phyloP scores from a whole-genome alignment of 2,797 vertebrate genomes.

The Danio choprae region DNA sequence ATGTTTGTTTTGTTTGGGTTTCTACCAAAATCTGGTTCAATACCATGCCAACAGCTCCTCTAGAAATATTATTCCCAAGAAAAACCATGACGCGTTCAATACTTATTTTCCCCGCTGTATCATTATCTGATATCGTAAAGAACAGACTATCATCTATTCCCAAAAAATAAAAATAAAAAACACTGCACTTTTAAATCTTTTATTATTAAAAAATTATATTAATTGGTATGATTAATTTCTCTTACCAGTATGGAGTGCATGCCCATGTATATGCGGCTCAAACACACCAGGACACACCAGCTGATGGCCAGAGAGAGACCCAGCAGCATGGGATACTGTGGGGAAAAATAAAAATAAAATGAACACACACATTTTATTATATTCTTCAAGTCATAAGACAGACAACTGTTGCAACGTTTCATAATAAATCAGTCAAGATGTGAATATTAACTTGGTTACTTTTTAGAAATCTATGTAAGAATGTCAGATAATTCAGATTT shows the following conservation, averaged over 20 bases:
- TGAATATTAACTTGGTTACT: neutral
- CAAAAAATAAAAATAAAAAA: neutral
- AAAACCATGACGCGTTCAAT: no score
- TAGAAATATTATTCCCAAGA: no score
- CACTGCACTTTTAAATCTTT: neutral
- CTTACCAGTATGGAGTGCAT: conserved; percentile 99
- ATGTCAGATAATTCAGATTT: neutral
- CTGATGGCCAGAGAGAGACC: conserved; percentile 86
- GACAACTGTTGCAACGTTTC: neutral
- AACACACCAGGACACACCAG: conserved; percentile 95
- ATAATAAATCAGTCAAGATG: neutral
- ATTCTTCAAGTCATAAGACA: neutral
- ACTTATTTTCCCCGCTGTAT: no score
- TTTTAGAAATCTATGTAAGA: neutral
- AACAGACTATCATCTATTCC: no score
- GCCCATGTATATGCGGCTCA: conserved; percentile 97
- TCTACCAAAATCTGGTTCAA: no score
- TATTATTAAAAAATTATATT: neutral
- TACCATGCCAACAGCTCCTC: no score
- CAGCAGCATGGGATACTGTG: conserved; percentile 86
- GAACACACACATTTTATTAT: conserved; percentile 8
- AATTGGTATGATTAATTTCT: neutral
- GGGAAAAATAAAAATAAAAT: conserved; percentile 5
- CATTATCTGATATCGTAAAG: no score
- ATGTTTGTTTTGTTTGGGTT: no score